phyloP scores from a whole-genome alignment of 2,888 invertebrate genomes.

The Synanthedon tipuliformis region DNA sequence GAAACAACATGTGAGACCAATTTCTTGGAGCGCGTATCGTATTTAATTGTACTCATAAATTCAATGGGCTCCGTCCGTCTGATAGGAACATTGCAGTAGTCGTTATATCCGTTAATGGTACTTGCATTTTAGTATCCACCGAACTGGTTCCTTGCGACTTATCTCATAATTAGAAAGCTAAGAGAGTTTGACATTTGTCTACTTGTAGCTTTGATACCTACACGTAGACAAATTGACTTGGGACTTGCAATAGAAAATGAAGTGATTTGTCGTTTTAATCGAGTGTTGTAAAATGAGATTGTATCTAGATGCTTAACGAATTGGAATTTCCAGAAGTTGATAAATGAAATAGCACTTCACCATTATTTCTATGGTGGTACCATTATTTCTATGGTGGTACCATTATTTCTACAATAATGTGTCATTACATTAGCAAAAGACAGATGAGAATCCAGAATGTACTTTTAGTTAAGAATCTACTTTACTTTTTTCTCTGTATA shows the following conservation, averaged over 20 bases:
- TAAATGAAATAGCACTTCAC: background rate
- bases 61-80: constrained; percentile 22
- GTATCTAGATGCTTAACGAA: background rate
- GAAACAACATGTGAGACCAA: constrained; percentile 14
- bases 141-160: constrained; percentile 28
- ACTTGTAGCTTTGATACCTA: constrained; percentile 29
- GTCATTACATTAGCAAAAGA: too few relatives aligned
- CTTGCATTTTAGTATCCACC: constrained; percentile 11
- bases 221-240: constrained; percentile 12
- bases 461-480: too few relatives aligned
- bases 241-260: background rate
- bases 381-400: too few relatives aligned
- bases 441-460: too few relatives aligned
- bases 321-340: background rate
- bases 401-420: too few relatives aligned
- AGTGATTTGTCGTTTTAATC: background rate
- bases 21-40: constrained; percentile 17
- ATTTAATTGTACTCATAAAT: constrained; percentile 29
- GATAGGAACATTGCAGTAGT: constrained; percentile 16
- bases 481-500: too few relatives aligned
- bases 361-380: too few relatives aligned
- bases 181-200: constrained; percentile 22
- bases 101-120: constrained; percentile 24
- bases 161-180: constrained; percentile 44
- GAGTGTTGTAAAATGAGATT: background rate